Conservation (phyloP, 2,797 vertebrate genomes). For the Leptoclinus maculatus region DNA sequence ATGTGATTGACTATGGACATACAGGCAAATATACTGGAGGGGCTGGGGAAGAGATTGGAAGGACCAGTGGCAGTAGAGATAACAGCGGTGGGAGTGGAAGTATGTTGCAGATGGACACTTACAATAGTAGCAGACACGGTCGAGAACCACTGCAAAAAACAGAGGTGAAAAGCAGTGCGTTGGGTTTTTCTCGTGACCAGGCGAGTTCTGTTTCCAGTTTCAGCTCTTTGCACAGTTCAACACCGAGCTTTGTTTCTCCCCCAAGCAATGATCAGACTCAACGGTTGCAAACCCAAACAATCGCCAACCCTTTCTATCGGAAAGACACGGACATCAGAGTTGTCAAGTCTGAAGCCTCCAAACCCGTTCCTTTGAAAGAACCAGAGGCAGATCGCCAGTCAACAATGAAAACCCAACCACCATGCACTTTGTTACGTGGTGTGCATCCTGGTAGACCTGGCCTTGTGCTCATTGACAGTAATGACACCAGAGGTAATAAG, state of each 20-base stretch:
- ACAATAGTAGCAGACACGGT: neutral
- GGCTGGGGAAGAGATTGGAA: constrained; percentile 73
- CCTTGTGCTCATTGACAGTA: constrained; percentile 55
- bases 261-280: neutral
- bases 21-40: constrained; percentile 86
- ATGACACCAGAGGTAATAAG: neutral
- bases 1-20: constrained; percentile 96
- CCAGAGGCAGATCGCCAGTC: neutral
- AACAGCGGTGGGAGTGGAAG: constrained; percentile 9
- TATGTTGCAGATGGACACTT: constrained; percentile 10
- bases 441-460: constrained; percentile 50
- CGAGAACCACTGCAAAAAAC: constrained; percentile 16
- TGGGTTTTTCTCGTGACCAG: constrained; percentile 32
- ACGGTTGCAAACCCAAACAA: neutral
- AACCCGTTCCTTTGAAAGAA: constrained; percentile 44
- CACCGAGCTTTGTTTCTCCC: constrained; percentile 20
- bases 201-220: neutral
- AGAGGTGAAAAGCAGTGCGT: constrained; percentile 25
- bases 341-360: constrained; percentile 37
- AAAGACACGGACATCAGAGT: constrained; percentile 61
- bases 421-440: neutral
- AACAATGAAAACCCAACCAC: neutral
- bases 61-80: neutral
- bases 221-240: constrained; percentile 16
- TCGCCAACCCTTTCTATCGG: constrained; percentile 36